Evolutionary conservation across 64 coral and sea anemone genomes (phyloP).

Genomic region (Stichodactyla mertensii): DNA sequence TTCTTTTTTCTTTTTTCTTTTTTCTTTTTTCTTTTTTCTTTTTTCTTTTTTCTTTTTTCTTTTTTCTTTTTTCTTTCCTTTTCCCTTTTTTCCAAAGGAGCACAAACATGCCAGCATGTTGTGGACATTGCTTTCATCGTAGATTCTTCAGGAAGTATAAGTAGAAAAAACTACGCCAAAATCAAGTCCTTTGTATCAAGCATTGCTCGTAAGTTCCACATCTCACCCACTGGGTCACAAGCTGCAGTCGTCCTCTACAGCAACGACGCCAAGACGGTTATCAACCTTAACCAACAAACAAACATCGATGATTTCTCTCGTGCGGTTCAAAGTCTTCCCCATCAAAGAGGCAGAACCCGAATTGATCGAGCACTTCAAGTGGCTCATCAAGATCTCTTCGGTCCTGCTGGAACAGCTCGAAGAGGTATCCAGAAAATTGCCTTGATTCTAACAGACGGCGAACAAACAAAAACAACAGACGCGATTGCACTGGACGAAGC

Average conservation of each 20-base stretch:
- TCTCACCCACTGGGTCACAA: slow-evolving; percentile 19
- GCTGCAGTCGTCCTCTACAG: slow-evolving; percentile 37
- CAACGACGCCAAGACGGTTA: slow-evolving; percentile 18
- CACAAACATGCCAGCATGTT: background rate
- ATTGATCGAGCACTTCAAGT: slow-evolving; percentile 35
- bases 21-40: no score
- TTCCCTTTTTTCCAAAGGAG: background rate
- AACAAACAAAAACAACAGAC: slow-evolving; percentile 31
- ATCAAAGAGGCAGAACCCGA: slow-evolving; percentile 35
- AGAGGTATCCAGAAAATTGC: slow-evolving; percentile 34
- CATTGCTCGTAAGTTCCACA: slow-evolving; percentile 22
- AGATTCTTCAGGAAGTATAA: slow-evolving; percentile 26
- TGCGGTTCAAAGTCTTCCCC: slow-evolving; percentile 26
- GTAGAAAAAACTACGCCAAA: slow-evolving; percentile 17
- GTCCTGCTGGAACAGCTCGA: slow-evolving; percentile 15
- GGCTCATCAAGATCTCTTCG: slow-evolving; percentile 21
- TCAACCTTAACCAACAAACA: slow-evolving; percentile 17
- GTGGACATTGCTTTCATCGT: slow-evolving; percentile 22
- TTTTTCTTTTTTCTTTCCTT: background rate
- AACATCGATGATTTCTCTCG: background rate
- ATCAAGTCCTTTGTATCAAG: background rate
- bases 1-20: no score
- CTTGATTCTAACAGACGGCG: slow-evolving; percentile 38
- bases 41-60: background rate
- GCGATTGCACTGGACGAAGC: slow-evolving; percentile 18